phyloP scores from a whole-genome alignment of 2,113 vertebrate species.

The Meles meles region DNA sequence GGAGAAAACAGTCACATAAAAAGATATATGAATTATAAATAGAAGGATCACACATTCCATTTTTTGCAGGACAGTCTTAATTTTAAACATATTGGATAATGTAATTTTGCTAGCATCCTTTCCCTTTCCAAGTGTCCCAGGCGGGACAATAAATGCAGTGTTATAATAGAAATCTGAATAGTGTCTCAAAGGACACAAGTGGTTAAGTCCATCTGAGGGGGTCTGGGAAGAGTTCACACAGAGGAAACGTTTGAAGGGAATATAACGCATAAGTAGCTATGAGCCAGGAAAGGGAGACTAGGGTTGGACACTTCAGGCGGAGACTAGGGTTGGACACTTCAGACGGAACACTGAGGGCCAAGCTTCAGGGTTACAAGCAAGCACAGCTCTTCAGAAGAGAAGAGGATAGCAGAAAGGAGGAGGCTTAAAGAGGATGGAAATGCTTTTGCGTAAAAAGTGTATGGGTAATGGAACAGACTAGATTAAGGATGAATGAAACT shows the following conservation, averaged over 20 bases:
- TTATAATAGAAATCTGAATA: not conserved
- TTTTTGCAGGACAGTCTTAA: not conserved
- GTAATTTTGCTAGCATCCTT: not conserved
- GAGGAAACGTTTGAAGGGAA: not conserved
- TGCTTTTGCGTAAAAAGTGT: not conserved
- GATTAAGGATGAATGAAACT: not conserved
- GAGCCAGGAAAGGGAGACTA: not conserved
- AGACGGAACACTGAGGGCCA: not conserved
- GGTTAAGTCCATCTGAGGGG: not conserved
- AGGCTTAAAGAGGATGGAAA: not conserved
- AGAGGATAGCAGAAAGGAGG: not conserved
- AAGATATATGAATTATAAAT: not conserved
- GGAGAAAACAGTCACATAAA: not conserved
- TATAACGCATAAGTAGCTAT: not conserved
- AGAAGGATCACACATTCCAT: not conserved
- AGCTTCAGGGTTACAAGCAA: not conserved
- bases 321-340: not conserved
- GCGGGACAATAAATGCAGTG: not conserved
- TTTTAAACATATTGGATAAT: not conserved
- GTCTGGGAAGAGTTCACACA: not conserved
- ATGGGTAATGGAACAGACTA: not conserved
- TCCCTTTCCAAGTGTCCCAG: not conserved
- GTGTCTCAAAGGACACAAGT: not conserved
- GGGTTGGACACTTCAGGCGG: not conserved
- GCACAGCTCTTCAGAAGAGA: not conserved